Percentiles rank a stretch among this genome's conserved stretches.
Evolutionary conservation across 2,888 invertebrate genomes (phyloP).

Genomic region (Leptopterna dolabrata): DNA sequence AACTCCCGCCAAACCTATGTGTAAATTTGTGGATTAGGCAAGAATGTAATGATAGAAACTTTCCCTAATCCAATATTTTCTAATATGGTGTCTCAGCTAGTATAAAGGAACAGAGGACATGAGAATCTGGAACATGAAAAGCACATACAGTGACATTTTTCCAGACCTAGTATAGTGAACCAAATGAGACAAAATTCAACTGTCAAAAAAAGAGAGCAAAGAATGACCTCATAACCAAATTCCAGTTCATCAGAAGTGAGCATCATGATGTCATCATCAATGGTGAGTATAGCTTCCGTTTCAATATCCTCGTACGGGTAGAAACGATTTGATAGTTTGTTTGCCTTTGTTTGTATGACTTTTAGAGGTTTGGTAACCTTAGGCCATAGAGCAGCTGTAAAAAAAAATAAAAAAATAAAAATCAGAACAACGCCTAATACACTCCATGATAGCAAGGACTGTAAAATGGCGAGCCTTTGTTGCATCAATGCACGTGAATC

Average conservation of each 20-base stretch:
- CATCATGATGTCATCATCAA: slow-evolving; percentile 97
- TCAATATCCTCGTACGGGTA: slow-evolving; percentile 96
- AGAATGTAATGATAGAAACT: slow-evolving; percentile 30
- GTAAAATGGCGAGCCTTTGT: too few species aligned
- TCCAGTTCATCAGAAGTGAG: slow-evolving; percentile 94
- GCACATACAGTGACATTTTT: too few species aligned
- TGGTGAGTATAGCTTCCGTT: slow-evolving; percentile 93
- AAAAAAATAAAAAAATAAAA: not conserved
- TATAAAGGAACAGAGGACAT: too few species aligned
- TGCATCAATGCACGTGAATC: too few species aligned
- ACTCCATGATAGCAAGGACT: too few species aligned
- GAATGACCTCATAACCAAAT: slow-evolving; percentile 81
- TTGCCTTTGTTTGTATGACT: slow-evolving; percentile 89
- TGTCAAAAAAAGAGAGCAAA: not conserved
- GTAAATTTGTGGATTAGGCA: slow-evolving; percentile 60
- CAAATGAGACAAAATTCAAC: too few species aligned
- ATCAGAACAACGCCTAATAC: not conserved
- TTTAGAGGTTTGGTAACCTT: slow-evolving; percentile 88
- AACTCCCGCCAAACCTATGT: slow-evolving; percentile 94
- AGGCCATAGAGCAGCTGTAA: slow-evolving; percentile 87
- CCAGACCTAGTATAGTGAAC: too few species aligned
- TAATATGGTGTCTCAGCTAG: too few species aligned
- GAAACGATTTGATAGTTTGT: slow-evolving; percentile 94
- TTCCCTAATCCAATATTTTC: too few species aligned
- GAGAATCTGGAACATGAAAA: too few species aligned